Evolutionary conservation across 2,113 vertebrate species (phyloP), one percentile per base, ranked within the genome.

Genomic region (Holacanthus passer): DNA sequence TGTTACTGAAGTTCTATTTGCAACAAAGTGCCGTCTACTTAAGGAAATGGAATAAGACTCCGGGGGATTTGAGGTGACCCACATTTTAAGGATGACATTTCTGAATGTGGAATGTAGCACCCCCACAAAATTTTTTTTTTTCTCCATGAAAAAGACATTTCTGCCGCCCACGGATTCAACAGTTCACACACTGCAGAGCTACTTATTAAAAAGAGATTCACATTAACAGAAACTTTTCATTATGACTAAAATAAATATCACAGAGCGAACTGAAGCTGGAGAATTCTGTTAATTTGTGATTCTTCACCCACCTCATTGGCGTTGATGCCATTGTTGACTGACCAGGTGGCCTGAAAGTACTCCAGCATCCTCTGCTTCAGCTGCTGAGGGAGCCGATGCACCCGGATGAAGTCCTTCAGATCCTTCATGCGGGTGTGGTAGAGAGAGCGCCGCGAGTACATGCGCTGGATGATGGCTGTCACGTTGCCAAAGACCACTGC

Each of bases 281-380:
- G n/a, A n/a, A n/a, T n/a, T n/a, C 2, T 0, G 14, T 20, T 52
- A 12, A 39, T 43, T 72, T 71, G 7, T 17, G 22, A 7, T 62
- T 39, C 27, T 48, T 29, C 29, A 32, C 93, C 24, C 53, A 98
- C 98, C 97, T 99, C 97, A 0, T 99, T 99, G 47, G 97, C 94
- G 0, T 99, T 97, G 14, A 99, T 99, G 92, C 98, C 98, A 1
- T 98, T 98, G 95, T 97, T 99, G 87, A 99, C 97, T 0, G 98
- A 98, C 98, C 98, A 99, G 0, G 98, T 98, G 88, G 97, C 98
- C 94, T 99, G 98, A 93, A 99, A 99, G 82, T 98, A 99, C 88
- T 99, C 97, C 39, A 99, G 94, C 97, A 98, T 96, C 77, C 98
- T 95, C 94, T 99, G 98, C 89, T 99, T 99, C 80, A 99, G 97